These are phyloP conservation scores for Sturnus vulgaris DNA, from an alignment of 2,113 vertebrate genomes.

Conservation along the genomic window DNA sequence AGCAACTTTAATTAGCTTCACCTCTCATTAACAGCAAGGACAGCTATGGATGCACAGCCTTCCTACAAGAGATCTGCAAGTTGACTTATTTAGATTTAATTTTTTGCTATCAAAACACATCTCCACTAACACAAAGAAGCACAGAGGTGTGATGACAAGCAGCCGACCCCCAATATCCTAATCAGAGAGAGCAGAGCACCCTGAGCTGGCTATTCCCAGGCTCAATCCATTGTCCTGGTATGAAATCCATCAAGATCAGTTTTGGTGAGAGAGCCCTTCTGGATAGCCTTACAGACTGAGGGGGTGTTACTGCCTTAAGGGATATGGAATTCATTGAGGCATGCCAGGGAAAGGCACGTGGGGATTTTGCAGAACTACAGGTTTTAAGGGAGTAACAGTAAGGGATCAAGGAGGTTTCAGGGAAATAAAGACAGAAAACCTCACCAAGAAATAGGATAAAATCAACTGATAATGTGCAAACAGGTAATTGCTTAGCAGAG, in stretches of 20 bases:
- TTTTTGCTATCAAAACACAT: neutral
- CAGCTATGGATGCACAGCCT: neutral
- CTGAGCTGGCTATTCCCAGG: neutral
- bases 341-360: neutral
- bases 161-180: neutral
- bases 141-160: neutral
- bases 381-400: neutral
- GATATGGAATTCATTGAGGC: neutral
- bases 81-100: neutral
- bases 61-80: neutral
- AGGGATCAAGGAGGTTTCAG: neutral
- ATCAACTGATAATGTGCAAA: neutral
- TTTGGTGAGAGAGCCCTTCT: neutral
- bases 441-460: neutral
- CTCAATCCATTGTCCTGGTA: neutral
- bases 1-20: conserved; percentile 43
- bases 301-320: neutral
- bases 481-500: neutral
- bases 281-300: neutral
- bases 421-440: neutral
- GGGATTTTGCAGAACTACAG: neutral
- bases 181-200: neutral
- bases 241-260: neutral
- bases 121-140: neutral
- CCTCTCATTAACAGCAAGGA: conserved; percentile 16